Evolutionary conservation across 2,797 vertebrate genomes (phyloP).

Genomic region (Merluccius polli): DNA sequence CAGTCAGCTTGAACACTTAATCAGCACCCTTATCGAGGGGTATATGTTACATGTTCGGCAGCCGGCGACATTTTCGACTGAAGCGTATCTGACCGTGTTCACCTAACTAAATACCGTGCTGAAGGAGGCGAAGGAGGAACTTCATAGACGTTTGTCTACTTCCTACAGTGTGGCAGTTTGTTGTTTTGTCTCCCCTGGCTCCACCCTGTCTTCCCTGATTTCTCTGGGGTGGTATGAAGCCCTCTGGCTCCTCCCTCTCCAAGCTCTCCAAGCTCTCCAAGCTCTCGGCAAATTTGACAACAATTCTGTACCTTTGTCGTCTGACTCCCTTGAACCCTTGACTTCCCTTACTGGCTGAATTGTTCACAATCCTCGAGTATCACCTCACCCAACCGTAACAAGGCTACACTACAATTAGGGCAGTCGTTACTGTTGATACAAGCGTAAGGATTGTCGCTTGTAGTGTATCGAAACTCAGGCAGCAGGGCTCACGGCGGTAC

Average conservation of each 20-base stretch:
- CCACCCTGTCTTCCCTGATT: background rate
- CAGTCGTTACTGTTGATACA: background rate
- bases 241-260: background rate
- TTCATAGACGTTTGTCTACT: background rate
- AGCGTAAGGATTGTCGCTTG: background rate
- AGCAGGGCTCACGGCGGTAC: background rate
- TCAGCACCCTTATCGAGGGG: background rate
- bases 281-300: background rate
- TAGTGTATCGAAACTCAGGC: background rate
- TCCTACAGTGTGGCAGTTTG: background rate
- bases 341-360: background rate
- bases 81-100: background rate
- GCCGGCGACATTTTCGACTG: background rate
- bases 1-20: background rate
- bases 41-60: background rate
- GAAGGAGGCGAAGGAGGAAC: background rate
- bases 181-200: background rate
- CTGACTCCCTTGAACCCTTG: background rate
- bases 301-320: background rate
- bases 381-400: background rate
- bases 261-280: background rate
- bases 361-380: background rate
- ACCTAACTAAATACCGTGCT: background rate
- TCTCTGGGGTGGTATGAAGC: background rate
- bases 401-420: background rate